A percentile compares a stretch with the other conserved stretches of the same genome.
phyloP scores from a whole-genome alignment of 2,113 vertebrate species.

The pig (Sus scrofa) region T2T-Sscrofa CM000820.6:138621501-138622000 shows the following conservation, averaged over 20 bases:
- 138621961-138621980: background rate
- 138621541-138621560: accelerated
- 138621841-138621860: accelerated
- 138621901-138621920: too few species aligned
- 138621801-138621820: background rate
- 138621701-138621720: too few species aligned
- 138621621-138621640: background rate
- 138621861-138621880: accelerated
- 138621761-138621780: background rate
- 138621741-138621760: background rate
- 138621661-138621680: too few species aligned
- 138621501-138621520: background rate
- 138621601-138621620: background rate
- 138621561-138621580: too few species aligned
- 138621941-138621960: background rate
- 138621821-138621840: background rate
- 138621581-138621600: background rate
- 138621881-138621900: background rate
- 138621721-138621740: accelerated
- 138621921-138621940: background rate
- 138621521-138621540: background rate
- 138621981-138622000: accelerated
- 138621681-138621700: too few species aligned
- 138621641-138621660: accelerated
- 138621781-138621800: background rate